phyloP scores from a whole-genome alignment of 92 coral and sea anemone species.

The Micromussa lordhowensis region DNA sequence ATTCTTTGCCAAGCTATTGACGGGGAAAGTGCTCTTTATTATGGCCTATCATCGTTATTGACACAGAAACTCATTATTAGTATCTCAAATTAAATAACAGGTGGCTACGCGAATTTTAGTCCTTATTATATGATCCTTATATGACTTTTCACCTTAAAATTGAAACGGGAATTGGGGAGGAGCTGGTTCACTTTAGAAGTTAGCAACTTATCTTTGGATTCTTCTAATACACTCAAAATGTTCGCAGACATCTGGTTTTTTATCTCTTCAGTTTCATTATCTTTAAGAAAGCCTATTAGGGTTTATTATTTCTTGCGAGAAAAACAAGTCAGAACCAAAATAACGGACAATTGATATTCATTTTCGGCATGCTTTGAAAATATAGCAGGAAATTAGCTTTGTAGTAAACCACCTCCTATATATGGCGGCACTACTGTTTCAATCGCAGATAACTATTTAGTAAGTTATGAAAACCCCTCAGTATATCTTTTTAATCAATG shows the following conservation, averaged over 20 bases:
- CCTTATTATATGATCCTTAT: neutral
- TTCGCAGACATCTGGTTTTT: neutral
- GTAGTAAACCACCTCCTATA: too few species aligned
- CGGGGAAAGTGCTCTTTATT: neutral
- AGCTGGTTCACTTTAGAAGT: neutral
- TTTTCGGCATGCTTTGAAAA: slow-evolving; percentile 1
- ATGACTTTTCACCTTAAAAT: neutral
- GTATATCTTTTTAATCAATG: neutral
- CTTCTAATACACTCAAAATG: neutral
- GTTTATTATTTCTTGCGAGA: neutral
- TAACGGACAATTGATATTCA: neutral
- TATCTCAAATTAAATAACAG: neutral
- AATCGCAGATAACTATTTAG: neutral
- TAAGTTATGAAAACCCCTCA: neutral
- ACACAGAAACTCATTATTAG: neutral
- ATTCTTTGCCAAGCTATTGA: neutral
- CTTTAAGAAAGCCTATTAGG: neutral
- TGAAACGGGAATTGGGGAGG: neutral
- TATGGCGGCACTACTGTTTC: neutral
- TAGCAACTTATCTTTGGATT: too few species aligned
- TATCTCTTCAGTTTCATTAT: neutral
- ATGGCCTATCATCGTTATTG: neutral
- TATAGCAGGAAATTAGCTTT: neutral
- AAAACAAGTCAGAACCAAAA: neutral
- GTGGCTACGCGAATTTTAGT: neutral